Evolutionary conservation across 2,888 invertebrate species (phyloP), one percentile per base, ranked within the genome.

Genomic region (Eupeodes latifasciatus): DNA sequence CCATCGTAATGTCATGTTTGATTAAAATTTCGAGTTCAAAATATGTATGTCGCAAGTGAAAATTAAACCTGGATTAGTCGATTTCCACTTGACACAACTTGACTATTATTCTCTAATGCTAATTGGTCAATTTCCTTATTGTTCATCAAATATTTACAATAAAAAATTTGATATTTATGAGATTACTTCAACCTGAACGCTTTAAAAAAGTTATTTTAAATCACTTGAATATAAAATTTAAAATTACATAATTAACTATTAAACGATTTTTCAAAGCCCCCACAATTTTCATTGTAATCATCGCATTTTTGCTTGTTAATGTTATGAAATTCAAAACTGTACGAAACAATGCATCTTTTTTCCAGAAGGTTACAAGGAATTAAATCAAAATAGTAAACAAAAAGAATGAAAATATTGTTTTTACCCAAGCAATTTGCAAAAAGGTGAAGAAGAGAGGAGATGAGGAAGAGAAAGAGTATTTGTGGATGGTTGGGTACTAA

Each of bases 401-500:
- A 34, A 72, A 72, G 10, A 72, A 83, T 87, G 80, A 71, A 80
- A 83, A 83, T 61, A 53, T 75, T 51, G 71, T 76, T 67, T 34
- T 34, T 40, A 79, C 51, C n/a, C 83, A 75, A 64, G 51, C 64
- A 66, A 55, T 72, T 62, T 71, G 64, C 55, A 27, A 27, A 16
- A 27, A 10, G 59, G 47, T 40, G 40, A 9, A 5, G 7, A 47
- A 9, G 57, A 36, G 36, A 19, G 19, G 19, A 19, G 40, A 40
- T 40, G 40, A 40, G 40, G 40, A 4, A 40, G 40, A 40, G 9
- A 7, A 4, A 5, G 44, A 61, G 53, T 55, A 55, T 78, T 79
- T 82, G 51, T 77, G 72, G 66, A 80, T 80, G 67, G 80, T 44
- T 80, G 76, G 71, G 80, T 66, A 77, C 59, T 83, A 76, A 87